These are phyloP conservation scores for Epinotia brunnichana DNA, from an alignment of 2,888 invertebrate species.

Conservation along the genomic window DNA sequence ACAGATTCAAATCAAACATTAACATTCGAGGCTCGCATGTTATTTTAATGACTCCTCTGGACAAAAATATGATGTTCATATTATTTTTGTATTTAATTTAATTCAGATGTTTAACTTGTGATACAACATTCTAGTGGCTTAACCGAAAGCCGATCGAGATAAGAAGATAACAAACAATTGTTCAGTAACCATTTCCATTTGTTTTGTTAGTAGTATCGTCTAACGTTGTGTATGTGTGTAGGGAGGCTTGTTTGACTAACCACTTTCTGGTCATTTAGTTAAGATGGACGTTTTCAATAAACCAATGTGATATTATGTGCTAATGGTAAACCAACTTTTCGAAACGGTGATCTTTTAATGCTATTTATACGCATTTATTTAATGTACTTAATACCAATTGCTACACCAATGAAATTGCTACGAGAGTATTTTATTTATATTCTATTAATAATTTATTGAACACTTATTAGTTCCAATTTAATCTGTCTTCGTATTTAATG, in stretches of 20 bases:
- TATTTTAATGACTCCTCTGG: background rate
- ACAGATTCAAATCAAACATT: too few species aligned
- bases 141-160: background rate
- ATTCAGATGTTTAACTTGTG: background rate
- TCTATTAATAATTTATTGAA: constrained; percentile 44
- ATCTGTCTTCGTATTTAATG: constrained; percentile 2
- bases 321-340: constrained; percentile 46
- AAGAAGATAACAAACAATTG: rapidly evolving
- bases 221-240: background rate
- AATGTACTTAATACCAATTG: constrained; percentile 50
- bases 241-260: background rate
- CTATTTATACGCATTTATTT: constrained; percentile 50
- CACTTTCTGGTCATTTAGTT: constrained; percentile 1
- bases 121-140: background rate
- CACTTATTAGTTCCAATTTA: background rate
- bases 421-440: constrained; percentile 52
- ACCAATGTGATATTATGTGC: constrained; percentile 55
- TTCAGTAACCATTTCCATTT: background rate
- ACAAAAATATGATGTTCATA: background rate
- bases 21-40: too few species aligned
- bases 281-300: background rate
- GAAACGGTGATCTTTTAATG: constrained; percentile 49
- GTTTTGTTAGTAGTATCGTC: background rate
- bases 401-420: constrained; percentile 60
- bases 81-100: background rate